Evolutionary conservation across 2,888 invertebrate species (phyloP).

Genomic region (Philonicus albiceps): DNA sequence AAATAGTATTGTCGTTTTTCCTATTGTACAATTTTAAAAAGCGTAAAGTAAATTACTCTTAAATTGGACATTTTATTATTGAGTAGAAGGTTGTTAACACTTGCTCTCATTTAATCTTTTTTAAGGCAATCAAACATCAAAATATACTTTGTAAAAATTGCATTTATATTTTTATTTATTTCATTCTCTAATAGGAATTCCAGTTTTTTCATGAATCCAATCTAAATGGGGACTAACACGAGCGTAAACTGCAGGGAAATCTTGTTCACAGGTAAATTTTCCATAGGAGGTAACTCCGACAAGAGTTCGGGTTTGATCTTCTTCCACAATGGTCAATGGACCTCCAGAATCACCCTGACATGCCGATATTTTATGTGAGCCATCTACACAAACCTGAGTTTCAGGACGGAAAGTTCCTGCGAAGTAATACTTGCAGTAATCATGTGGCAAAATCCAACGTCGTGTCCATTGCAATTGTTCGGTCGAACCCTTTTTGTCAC

Average conservation of each 20-base stretch:
- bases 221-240: conserved; percentile 37
- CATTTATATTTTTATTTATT: neutral
- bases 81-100: no score
- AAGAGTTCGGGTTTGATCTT: conserved; percentile 6
- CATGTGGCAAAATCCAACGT: neutral
- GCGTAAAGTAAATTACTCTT: no score
- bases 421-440: neutral
- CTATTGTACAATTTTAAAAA: no score
- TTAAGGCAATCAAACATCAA: neutral
- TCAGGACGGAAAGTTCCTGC: conserved; percentile 45
- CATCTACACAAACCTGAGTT: conserved; percentile 56
- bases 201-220: conserved; percentile 40
- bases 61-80: no score
- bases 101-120: no score
- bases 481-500: neutral
- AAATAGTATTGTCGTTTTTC: no score
- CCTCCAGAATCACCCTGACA: conserved; percentile 57
- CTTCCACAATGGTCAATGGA: conserved; percentile 25
- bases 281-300: conserved; percentile 44
- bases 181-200: conserved; percentile 13
- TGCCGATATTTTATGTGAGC: conserved; percentile 53
- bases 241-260: conserved; percentile 35
- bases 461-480: conserved; percentile 17
- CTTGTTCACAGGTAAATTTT: conserved; percentile 32
- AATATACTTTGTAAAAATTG: neutral